These are phyloP conservation scores for Macaria liturata DNA, from an alignment of 2,888 invertebrate species.

Conservation along the genomic window DNA sequence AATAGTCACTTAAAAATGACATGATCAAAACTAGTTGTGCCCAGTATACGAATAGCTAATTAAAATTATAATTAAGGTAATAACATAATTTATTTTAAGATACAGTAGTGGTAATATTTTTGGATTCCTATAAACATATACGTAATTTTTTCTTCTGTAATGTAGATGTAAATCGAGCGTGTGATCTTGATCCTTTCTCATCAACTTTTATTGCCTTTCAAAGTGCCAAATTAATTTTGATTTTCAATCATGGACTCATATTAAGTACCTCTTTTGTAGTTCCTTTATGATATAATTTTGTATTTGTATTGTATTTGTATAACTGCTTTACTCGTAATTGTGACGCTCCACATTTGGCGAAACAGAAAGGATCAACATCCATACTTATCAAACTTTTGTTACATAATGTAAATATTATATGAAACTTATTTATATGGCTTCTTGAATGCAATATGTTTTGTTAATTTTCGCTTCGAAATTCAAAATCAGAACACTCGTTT, in stretches of 20 bases:
- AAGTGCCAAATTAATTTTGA: constrained; percentile 76
- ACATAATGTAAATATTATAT: constrained; percentile 72
- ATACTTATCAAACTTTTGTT: constrained; percentile 58
- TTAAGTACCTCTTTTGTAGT: constrained; percentile 58
- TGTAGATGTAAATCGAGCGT: constrained; percentile 39
- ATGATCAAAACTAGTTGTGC: constrained; percentile 83
- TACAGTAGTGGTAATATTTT: constrained; percentile 82
- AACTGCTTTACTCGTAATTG: constrained; percentile 40
- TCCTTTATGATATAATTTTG: constrained; percentile 53
- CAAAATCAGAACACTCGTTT: constrained; percentile 66
- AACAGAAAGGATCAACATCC: constrained; percentile 67
- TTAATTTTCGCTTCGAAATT: constrained; percentile 36
- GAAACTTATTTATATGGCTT: constrained; percentile 59
- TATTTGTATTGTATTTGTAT: constrained; percentile 39
- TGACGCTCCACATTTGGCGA: constrained; percentile 36
- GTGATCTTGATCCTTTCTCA: constrained; percentile 63
- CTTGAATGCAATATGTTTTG: constrained; percentile 39
- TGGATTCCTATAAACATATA: constrained; percentile 83
- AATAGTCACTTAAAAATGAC: constrained; percentile 80
- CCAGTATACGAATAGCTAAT: constrained; percentile 83
- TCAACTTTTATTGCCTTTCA: constrained; percentile 53
- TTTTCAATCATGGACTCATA: constrained; percentile 54
- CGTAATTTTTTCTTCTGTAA: constrained; percentile 72
- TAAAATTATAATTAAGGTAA: constrained; percentile 71
- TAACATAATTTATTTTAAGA: constrained; percentile 81